Base-by-base conservation (phyloP, 2,797 vertebrate genomes). In the Chaetophractus vellerosus region DNA sequence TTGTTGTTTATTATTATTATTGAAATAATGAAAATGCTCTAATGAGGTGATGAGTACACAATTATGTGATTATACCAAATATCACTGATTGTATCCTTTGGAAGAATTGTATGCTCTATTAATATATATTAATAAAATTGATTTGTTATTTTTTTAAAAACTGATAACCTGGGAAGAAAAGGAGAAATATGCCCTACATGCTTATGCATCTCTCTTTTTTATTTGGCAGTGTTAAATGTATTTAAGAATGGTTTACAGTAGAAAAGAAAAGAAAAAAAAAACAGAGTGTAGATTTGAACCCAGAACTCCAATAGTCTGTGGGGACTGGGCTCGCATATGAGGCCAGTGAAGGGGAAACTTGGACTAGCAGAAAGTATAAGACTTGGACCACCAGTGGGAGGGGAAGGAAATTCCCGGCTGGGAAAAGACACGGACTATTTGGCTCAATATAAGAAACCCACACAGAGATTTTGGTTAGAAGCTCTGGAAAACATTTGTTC, bases 401-500 rank as follows among this genome's bases (percentile, higher is more conserved):
- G 0, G 18, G 23, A 31, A 33, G 55, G 57, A 79, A 80, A 69
- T 45, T 83, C 95, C 82, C 95, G 61, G 19, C 38, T 86, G 94
- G 88, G 95, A 80, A 85, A 90, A 91, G 84, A 64, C 89, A 28
- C 10, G 19, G 50, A 61, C 36, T 76, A 63, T 69, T 93, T 96
- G 88, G 93, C 93, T 84, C 28, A 26, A 72, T 90, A 88, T 71
- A 55, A 96, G 76, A 96, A 96, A 94, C 89, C 81, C 97, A 95
- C 90, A 95, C 79, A 86, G 61, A 94, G 90, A 81, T 96, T 94
- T 96, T 61, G 88, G 93, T 92, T 86, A 95, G 90, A 86, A 96
- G 93, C 84, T 93, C 96, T 80, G 93, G 95, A 96, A 97, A 97
- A 97, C 96, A 96, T 97, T 97, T 97, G 96, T 96, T 97, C 96